Percentiles rank a stretch among this genome's conserved stretches.
phyloP scores from a whole-genome alignment of 2,888 invertebrate genomes.

The Sinohyriopsis cumingii region DNA sequence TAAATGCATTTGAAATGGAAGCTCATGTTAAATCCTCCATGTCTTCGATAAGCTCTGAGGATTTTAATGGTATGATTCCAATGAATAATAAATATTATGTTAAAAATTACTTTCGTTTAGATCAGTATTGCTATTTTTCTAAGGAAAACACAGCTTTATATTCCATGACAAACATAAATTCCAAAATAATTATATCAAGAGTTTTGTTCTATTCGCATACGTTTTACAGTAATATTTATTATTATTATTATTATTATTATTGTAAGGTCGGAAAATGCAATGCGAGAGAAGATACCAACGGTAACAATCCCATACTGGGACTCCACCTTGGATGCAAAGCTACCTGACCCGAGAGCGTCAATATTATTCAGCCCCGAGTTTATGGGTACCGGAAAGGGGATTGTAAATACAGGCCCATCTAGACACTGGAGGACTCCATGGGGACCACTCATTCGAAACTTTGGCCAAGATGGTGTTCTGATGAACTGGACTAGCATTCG shows the following conservation, averaged over 20 bases:
- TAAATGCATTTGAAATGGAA: no score
- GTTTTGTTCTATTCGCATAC: no score
- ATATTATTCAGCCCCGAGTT: conserved; percentile 67
- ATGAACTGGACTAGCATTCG: conserved; percentile 40
- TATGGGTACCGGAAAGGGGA: conserved; percentile 65
- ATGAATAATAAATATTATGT: no score
- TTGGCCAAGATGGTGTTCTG: conserved; percentile 40
- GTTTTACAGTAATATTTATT: neutral
- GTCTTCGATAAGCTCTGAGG: no score
- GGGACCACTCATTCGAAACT: conserved; percentile 41
- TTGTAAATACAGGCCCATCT: conserved; percentile 64
- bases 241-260: neutral
- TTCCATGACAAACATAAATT: no score
- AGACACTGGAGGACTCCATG: conserved; percentile 56
- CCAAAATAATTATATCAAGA: no score
- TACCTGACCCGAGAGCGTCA: conserved; percentile 66
- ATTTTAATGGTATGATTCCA: no score
- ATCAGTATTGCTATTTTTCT: no score
- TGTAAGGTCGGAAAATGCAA: conserved; percentile 53
- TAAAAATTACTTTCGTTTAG: no score
- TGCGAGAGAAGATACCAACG: conserved; percentile 60
- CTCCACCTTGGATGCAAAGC: conserved; percentile 63
- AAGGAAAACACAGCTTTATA: no score
- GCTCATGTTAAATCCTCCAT: no score
- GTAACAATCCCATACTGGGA: conserved; percentile 71